A percentile compares a stretch with the other conserved stretches of the same genome.
Conservation (phyloP, 2,888 invertebrate species). For the Lomographa bimaculata region DNA sequence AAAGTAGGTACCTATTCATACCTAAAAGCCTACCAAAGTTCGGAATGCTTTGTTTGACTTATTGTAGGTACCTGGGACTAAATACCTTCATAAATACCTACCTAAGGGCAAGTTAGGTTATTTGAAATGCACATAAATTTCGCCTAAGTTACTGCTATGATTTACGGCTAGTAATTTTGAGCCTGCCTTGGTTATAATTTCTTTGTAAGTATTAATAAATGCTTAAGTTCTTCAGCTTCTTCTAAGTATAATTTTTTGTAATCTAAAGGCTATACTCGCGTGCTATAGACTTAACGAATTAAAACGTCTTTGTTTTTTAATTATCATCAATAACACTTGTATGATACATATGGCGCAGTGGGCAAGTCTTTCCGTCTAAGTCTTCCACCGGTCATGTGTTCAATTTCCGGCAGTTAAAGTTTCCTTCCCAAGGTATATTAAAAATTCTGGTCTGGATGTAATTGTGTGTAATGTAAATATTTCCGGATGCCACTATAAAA, state of each 20-base stretch:
- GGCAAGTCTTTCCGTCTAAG: no score
- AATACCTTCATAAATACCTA: conserved; percentile 27
- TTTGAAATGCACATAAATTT: conserved; percentile 33
- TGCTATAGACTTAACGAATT: no score
- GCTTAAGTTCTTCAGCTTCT: neutral
- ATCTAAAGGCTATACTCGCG: no score
- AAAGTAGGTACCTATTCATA: neutral
- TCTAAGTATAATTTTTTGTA: neutral
- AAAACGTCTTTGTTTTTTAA: no score
- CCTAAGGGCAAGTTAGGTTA: conserved; percentile 15
- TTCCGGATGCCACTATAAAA: no score
- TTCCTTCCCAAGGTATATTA: no score
- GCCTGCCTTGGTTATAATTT: conserved; percentile 9
- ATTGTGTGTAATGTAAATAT: no score
- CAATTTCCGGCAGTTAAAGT: no score
- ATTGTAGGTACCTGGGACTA: conserved; percentile 15
- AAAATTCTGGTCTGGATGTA: no score
- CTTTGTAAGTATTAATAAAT: conserved; percentile 4
- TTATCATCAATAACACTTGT: no score
- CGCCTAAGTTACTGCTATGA: conserved; percentile 26
- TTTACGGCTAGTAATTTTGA: conserved; percentile 27
- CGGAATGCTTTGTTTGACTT: conserved; percentile 29
- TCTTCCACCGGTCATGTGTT: no score
- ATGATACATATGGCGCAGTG: no score
- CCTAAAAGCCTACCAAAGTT: conserved; percentile 1